These are phyloP conservation scores for Macaria notata DNA, from an alignment of 2,888 invertebrate genomes.

Conservation along the genomic window DNA sequence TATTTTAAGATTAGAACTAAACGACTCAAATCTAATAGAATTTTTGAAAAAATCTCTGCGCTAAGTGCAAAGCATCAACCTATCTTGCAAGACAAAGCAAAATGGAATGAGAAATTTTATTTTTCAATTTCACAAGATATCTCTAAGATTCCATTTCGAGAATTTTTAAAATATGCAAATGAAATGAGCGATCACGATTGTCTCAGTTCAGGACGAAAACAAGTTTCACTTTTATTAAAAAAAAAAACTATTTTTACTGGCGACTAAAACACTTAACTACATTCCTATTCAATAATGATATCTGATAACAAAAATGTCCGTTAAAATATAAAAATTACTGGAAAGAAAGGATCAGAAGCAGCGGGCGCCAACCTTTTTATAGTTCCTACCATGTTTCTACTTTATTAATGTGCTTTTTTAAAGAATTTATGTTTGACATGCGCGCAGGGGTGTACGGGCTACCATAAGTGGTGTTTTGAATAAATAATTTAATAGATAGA, in stretches of 20 bases:
- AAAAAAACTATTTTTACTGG: neutral
- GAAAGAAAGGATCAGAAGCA: constrained; percentile 39
- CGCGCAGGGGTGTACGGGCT: constrained; percentile 43
- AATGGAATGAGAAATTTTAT: constrained; percentile 10
- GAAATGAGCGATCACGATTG: neutral
- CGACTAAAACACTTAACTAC: constrained; percentile 8
- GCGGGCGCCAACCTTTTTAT: constrained; percentile 52
- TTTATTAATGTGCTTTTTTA: constrained; percentile 69
- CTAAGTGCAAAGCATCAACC: neutral
- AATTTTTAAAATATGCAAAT: constrained; percentile 6
- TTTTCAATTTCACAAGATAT: constrained; percentile 14
- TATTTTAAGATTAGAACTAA: too few species aligned
- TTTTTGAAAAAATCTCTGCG: too few species aligned
- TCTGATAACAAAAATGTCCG: constrained; percentile 16
- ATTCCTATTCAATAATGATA: constrained; percentile 16
- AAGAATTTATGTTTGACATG: constrained; percentile 71
- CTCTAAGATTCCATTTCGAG: constrained; percentile 4
- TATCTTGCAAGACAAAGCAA: constrained; percentile 8
- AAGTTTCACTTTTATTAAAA: too few species aligned
- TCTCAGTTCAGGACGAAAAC: neutral
- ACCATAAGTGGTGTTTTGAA: constrained; percentile 37
- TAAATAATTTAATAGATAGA: constrained; percentile 22
- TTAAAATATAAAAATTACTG: constrained; percentile 23
- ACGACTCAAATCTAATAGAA: too few species aligned
- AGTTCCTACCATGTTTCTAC: constrained; percentile 39